Evolutionary conservation across 64 coral and sea anemone genomes (phyloP), one percentile per base, ranked within the genome.

Genomic region (Exaiptasia diaphana): DNA sequence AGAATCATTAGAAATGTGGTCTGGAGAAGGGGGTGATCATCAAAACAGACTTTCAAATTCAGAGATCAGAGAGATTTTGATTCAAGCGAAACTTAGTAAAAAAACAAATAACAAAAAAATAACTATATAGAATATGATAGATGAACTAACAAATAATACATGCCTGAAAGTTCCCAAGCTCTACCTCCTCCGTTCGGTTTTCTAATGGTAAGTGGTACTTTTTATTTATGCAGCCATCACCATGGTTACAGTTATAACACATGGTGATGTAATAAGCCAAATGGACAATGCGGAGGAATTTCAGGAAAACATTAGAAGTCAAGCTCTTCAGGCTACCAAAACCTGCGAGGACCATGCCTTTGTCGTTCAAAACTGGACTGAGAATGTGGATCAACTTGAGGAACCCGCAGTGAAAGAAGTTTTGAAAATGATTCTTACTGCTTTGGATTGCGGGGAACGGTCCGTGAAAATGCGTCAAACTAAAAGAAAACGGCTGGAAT

Each of bases 211-310:
- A 52, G 49, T 12, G 49, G 10, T 12, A 12, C 49, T 32, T 52
- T 15, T 69, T 11, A 5, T 29, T 60, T 24, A 2, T 20, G 10
- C n/a, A 92, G 90, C 80, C 36, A 72, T 92, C 67, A 92, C 75
- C 36, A 75, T 92, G 40, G 36, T 92, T 14, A 92, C 90, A 33
- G 83, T 67, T 55, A 63, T 92, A 37, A 87, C 83, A 18, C 85
- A 64, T 1, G 37, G 76, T 55, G 90, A 92, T 38, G 13, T 6
- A 21, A 65, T 92, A 23, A 43, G 21, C 8, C 7, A 32, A 20
- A 18, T 54, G 21, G 32, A 81, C 36, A 61, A 22, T 38, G 5
- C n/a, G 7, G 18, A 77, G 24, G 18, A 23, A 25, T 26, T 20
- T 15, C 50, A 67, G 22, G 76, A 86, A 14, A 55, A 81, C 50